Evolutionary conservation across 1,140 invertebrate species (phyloP).

Genomic region (Sycobia sp.): DNA sequence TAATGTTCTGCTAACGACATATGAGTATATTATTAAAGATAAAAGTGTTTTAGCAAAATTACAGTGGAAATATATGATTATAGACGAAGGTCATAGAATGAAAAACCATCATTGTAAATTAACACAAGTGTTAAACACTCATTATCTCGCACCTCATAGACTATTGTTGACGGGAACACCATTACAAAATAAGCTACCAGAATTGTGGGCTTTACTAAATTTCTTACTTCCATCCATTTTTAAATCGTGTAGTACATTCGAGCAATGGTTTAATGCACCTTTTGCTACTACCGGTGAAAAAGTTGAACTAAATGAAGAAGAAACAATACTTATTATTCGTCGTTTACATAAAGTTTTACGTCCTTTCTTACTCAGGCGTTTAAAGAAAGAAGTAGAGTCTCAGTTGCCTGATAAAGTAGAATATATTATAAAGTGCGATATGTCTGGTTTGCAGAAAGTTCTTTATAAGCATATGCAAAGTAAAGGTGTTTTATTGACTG

Average conservation of each 20-base stretch:
- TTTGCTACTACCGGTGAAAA: slow-evolving; percentile 98
- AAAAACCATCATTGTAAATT: slow-evolving; percentile 99
- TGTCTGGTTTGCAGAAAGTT: slow-evolving; percentile 93
- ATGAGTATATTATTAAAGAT: slow-evolving; percentile 99
- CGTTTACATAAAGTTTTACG: slow-evolving; percentile 98
- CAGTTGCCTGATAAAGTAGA: slow-evolving; percentile 98
- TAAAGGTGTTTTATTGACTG: slow-evolving; percentile 91
- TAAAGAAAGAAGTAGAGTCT: slow-evolving; percentile 99
- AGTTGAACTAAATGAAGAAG: slow-evolving; percentile 98
- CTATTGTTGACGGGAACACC: slow-evolving; percentile 96
- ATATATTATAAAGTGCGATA: slow-evolving; percentile 98
- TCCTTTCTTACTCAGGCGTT: slow-evolving; percentile 91
- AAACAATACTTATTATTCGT: slow-evolving; percentile 98
- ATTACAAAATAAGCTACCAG: slow-evolving; percentile 95
- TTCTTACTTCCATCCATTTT: slow-evolving; percentile 98
- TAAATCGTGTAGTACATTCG: slow-evolving; percentile 98
- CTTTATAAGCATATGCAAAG: slow-evolving; percentile 88
- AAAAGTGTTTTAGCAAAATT: slow-evolving; percentile 95
- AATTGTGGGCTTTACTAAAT: slow-evolving; percentile 97
- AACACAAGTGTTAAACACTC: slow-evolving; percentile 94
- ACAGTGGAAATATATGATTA: slow-evolving; percentile 99
- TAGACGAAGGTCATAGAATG: slow-evolving; percentile 99
- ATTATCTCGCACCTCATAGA: slow-evolving; percentile 94
- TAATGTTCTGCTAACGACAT: slow-evolving; percentile 97
- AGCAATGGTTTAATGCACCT: slow-evolving; percentile 99